Percentiles rank a stretch among this genome's conserved stretches.
phyloP scores from a whole-genome alignment of 2,113 vertebrate genomes.

The Cnemophilus loriae region DNA sequence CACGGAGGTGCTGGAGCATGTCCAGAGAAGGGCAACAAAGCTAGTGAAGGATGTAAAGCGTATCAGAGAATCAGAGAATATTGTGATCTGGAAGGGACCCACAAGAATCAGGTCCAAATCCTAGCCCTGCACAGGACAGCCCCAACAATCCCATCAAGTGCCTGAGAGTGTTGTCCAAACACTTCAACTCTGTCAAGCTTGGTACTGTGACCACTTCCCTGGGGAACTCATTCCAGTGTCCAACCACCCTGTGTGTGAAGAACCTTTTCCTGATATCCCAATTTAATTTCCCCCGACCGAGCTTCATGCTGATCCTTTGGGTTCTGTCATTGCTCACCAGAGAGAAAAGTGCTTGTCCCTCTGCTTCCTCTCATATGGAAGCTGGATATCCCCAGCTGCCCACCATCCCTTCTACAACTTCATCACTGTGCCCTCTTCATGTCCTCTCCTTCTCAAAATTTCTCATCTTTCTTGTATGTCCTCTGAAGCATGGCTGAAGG shows the following conservation, averaged over 20 bases:
- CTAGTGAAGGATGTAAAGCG: not conserved
- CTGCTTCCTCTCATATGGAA: not conserved
- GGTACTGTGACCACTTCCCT: too few species aligned
- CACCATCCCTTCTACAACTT: not conserved
- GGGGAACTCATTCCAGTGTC: not conserved
- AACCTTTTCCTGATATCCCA: not conserved
- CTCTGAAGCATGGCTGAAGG: not conserved
- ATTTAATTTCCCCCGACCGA: not conserved
- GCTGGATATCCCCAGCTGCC: not conserved
- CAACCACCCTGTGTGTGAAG: not conserved
- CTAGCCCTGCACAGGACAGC: not conserved
- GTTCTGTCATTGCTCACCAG: not conserved
- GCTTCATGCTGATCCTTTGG: not conserved
- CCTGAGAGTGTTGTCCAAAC: not conserved
- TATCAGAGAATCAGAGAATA: not conserved
- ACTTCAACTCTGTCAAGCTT: not conserved
- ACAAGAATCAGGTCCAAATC: not conserved
- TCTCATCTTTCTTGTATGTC: not conserved
- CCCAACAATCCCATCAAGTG: not conserved
- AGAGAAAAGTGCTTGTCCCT: not conserved
- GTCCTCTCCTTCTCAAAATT: not conserved
- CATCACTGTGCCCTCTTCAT: not conserved
- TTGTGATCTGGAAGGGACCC: fast-evolving
- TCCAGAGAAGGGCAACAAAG: not conserved
- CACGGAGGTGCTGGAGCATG: not conserved